Evolutionary conservation across 2,113 vertebrate species (phyloP), one percentile per base, ranked within the genome.

Genomic region (Natator depressus): DNA sequence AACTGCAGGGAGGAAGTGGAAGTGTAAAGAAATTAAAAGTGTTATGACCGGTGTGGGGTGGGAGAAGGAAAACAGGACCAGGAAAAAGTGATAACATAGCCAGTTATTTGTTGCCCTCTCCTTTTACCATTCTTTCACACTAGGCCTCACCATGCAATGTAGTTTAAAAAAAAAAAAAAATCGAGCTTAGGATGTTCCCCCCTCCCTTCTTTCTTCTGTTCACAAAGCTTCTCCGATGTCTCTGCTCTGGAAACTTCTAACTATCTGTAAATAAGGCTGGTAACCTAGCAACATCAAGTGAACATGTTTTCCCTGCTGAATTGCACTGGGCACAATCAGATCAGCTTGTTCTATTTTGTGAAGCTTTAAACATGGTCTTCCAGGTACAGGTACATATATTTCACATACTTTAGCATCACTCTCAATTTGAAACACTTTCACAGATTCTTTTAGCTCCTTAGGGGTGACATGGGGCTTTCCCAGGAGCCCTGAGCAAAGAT

Each of bases 241-340:
- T 89, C 53, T 97, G 80, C 89, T 89, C 92, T 95, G 86, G 95
- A 97, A 98, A 93, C 84, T 97, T 97, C 93, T 91, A 82, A 93
- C 90, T 96, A 92, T 96, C 97, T 96, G 95, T 97, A 98, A 98
- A 98, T 97, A 98, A 98, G 87, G 82, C 89, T 96, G 86, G 97
- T 98, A 98, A 91, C 97, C 94, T 98, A 98, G 97, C 97, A 98
- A 98, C 97, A 69, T 38, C 20, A 91, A 95, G 91, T 92, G 96
- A 98, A 95, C 94, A 72, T 31, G 10, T 94, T 95, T 97, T 84
- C 94, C 89, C 91, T 93, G 92, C 89, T 91, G 95, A 95, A 96
- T 94, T 96, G 95, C 5, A 17, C 84, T 90, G 89, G 89, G 95
- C 72, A 93, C 96, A 97, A 97, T 95, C 94, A 97, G 94, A 97